Percentiles rank a stretch among this genome's conserved stretches.
Evolutionary conservation across 64 coral and sea anemone species (phyloP).

Genomic region (Montipora capricornis): DNA sequence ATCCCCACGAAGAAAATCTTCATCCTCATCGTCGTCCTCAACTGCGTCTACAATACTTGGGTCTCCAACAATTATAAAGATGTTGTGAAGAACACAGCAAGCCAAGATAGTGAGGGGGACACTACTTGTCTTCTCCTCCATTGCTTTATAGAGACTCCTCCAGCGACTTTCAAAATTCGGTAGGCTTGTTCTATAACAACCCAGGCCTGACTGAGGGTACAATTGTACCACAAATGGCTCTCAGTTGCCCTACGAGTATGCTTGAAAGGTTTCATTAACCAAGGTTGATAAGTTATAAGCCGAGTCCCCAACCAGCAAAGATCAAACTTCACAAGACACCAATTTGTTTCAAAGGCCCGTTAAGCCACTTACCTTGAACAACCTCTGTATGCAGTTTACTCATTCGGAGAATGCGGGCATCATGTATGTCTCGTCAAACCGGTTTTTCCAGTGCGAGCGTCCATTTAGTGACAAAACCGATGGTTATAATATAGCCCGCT

Average conservation of each 20-base stretch:
- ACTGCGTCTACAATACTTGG: background rate
- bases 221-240: background rate
- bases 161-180: constrained; percentile 54
- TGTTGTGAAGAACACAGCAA: constrained; percentile 35
- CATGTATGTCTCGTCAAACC: constrained; percentile 4
- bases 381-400: constrained; percentile 24
- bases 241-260: background rate
- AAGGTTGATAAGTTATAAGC: constrained; percentile 20
- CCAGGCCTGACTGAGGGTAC: background rate
- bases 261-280: constrained; percentile 60
- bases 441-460: too few species aligned
- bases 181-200: constrained; percentile 44
- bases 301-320: constrained; percentile 49
- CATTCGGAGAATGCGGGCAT: constrained; percentile 36
- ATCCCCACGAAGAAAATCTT: background rate
- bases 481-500: too few species aligned
- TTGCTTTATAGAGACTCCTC: background rate
- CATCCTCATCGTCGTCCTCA: background rate
- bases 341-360: background rate
- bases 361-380: constrained; percentile 4
- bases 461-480: too few species aligned
- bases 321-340: background rate
- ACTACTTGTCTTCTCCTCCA: background rate
- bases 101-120: constrained; percentile 29
- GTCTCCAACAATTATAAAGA: constrained; percentile 9